phyloP scores from a whole-genome alignment of 2,113 vertebrate genomes.

The Telmatochromis bifrenatus region DNA sequence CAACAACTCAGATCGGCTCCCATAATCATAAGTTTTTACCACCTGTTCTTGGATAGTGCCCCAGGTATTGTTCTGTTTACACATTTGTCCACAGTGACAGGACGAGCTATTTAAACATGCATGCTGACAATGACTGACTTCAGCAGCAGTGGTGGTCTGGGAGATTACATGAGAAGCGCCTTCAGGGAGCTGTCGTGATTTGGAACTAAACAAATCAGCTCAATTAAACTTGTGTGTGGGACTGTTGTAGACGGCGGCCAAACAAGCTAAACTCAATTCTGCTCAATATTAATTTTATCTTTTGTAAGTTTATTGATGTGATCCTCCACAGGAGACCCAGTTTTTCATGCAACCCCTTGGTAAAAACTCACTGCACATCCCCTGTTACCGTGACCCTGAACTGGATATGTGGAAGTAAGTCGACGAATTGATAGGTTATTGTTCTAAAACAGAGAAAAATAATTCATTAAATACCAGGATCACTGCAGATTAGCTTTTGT shows the following conservation, averaged over 20 bases:
- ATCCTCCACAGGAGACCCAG: not conserved
- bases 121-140: not conserved
- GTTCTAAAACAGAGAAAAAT: not conserved
- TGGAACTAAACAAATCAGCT: not conserved
- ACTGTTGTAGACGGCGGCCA: not conserved
- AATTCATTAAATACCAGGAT: not conserved
- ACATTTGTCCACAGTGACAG: not conserved
- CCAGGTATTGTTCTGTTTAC: not conserved
- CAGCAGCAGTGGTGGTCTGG: slow-evolving; percentile 92
- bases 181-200: not conserved
- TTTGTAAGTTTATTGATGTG: not conserved
- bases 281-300: not conserved
- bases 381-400: not conserved
- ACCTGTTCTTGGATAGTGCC: not conserved
- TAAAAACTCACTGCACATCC: not conserved
- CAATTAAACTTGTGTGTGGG: not conserved
- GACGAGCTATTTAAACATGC: not conserved
- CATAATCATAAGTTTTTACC: not conserved
- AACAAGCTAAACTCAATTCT: not conserved
- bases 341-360: not conserved
- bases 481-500: not conserved
- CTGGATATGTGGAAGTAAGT: not conserved
- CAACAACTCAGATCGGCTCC: not conserved
- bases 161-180: slow-evolving; percentile 82
- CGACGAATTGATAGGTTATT: not conserved